Percentiles rank a stretch among this genome's conserved stretches.
phyloP scores from a whole-genome alignment of 2,797 vertebrate species.

The Malurus leucopterus region DNA sequence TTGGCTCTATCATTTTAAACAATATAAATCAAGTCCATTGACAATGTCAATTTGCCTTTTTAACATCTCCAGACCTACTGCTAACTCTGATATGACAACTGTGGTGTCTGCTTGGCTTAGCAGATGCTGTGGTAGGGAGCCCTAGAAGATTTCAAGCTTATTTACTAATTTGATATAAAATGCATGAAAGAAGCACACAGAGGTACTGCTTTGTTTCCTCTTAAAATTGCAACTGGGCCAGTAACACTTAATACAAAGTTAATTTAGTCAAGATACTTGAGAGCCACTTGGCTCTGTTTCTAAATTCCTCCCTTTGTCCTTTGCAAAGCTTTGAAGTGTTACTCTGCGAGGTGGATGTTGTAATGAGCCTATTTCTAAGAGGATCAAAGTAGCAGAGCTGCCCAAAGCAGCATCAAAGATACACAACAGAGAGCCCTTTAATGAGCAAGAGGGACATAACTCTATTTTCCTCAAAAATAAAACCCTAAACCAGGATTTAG shows the following conservation, averaged over 20 bases:
- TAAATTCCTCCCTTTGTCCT: conserved; percentile 46
- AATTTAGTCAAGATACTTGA: conserved; percentile 56
- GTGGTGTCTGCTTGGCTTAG: neutral
- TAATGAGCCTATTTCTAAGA: conserved; percentile 58
- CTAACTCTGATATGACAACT: neutral
- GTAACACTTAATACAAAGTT: conserved; percentile 45
- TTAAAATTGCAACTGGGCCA: conserved; percentile 43
- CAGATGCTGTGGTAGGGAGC: neutral
- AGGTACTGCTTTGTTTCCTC: conserved; percentile 11
- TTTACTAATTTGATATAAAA: conserved; percentile 31
- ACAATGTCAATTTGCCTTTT: neutral
- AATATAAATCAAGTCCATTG: neutral
- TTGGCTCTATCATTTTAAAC: neutral
- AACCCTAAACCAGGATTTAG: conserved; percentile 43
- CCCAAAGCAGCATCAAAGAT: conserved; percentile 54
- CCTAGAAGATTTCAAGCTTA: neutral
- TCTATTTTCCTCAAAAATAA: conserved; percentile 36
- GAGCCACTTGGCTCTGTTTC: conserved; percentile 55
- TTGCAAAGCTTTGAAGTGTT: conserved; percentile 55
- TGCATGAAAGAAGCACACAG: neutral
- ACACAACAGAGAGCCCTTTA: conserved; percentile 51
- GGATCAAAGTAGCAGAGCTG: conserved; percentile 67
- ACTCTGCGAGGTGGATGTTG: conserved; percentile 51
- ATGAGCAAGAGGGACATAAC: conserved; percentile 39
- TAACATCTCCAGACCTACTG: neutral